phyloP scores from a whole-genome alignment of 2,888 invertebrate genomes.

The Caenorhabditis sp. region DNA sequence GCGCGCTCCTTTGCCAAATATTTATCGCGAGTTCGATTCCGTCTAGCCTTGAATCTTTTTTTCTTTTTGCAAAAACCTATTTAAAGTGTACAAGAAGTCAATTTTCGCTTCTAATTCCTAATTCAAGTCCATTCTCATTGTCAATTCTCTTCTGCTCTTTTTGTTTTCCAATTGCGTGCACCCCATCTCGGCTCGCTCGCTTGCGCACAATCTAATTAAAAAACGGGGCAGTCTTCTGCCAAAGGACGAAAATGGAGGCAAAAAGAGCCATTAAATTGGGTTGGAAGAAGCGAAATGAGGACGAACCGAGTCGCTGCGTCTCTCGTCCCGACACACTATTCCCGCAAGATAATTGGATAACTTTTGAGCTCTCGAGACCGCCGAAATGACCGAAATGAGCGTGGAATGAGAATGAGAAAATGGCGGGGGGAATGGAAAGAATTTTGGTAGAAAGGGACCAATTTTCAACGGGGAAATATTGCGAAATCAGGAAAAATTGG shows the following conservation, averaged over 20 bases:
- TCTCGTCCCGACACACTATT: neutral
- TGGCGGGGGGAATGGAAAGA: neutral
- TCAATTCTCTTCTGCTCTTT: neutral
- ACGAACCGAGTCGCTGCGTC: neutral
- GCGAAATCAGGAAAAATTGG: no score
- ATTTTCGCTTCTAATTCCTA: neutral
- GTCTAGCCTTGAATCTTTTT: no score
- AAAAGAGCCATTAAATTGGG: constrained; percentile 16
- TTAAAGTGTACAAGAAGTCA: no score
- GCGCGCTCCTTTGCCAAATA: no score
- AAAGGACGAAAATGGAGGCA: neutral
- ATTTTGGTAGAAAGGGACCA: neutral
- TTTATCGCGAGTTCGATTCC: no score
- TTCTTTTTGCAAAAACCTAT: no score
- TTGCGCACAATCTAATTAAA: constrained; percentile 12
- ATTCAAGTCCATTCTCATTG: neutral
- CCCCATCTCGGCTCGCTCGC: neutral
- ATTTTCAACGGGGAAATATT: constrained; percentile 11
- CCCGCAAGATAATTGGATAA: constrained; percentile 3
- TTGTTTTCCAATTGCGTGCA: constrained; percentile 7
- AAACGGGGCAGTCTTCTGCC: neutral
- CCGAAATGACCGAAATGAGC: neutral
- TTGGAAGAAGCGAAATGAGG: constrained; percentile 1
- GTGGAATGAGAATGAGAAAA: neutral
- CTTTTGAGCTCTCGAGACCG: constrained; percentile 1